Conservation (phyloP, 2,797 vertebrate genomes). For the Neosalanx taihuensis region DNA sequence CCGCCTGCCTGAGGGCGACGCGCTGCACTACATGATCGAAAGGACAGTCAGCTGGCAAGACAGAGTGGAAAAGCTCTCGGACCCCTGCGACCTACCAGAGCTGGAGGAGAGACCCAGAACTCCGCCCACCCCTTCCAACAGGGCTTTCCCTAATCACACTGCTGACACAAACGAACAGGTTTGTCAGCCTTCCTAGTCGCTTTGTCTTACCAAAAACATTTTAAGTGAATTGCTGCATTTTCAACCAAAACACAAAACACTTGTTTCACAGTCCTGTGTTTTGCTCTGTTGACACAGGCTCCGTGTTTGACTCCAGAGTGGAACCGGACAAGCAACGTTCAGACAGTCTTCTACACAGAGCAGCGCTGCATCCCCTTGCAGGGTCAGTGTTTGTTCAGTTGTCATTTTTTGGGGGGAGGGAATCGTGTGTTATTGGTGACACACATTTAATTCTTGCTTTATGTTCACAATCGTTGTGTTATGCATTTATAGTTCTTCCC, state of each 20-base stretch:
- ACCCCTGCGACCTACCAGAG: conserved; percentile 74
- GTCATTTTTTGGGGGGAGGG: background rate
- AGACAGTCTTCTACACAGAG: conserved; percentile 82
- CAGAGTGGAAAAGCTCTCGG: conserved; percentile 79
- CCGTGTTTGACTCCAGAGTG: conserved; percentile 81
- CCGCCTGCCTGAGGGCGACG: conserved; percentile 91
- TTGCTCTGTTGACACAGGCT: conserved; percentile 44
- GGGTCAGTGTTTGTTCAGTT: conserved; percentile 67
- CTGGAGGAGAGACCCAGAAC: conserved; percentile 67
- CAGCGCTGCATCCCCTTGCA: conserved; percentile 85
- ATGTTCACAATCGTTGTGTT: no score
- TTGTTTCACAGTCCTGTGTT: conserved; percentile 18
- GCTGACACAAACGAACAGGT: conserved; percentile 65
- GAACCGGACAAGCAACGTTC: conserved; percentile 69
- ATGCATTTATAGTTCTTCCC: no score
- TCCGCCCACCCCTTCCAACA: conserved; percentile 64
- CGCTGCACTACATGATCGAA: conserved; percentile 88
- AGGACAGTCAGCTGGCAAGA: conserved; percentile 92
- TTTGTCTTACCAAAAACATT: no score
- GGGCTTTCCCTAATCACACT: conserved; percentile 65
- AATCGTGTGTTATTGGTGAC: background rate
- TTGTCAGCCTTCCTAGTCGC: background rate
- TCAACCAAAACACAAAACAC: background rate
- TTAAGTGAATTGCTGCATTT: background rate
- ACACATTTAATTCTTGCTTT: background rate